Percentiles rank a stretch among this genome's conserved stretches.
phyloP scores from a whole-genome alignment of 1,140 invertebrate species.

The Battus philenor region DNA sequence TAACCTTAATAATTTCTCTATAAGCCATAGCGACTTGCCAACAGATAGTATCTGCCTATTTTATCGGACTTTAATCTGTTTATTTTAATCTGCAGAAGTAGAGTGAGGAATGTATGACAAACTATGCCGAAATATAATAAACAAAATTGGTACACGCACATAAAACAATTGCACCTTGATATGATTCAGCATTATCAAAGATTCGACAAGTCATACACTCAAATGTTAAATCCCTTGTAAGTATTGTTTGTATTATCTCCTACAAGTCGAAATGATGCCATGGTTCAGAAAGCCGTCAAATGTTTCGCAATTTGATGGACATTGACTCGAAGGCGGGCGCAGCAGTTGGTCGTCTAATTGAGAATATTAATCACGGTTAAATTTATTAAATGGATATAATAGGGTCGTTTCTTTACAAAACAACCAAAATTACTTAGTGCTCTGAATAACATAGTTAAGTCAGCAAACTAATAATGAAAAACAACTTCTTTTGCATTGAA shows the following conservation, averaged over 20 bases:
- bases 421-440: too few relatives aligned
- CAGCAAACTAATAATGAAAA: constrained; percentile 3
- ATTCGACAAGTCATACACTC: constrained; percentile 50
- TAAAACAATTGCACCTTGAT: constrained; percentile 33
- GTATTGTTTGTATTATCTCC: constrained; percentile 54
- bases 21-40: too few relatives aligned
- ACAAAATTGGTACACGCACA: constrained; percentile 3
- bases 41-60: too few relatives aligned
- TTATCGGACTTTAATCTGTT: too few relatives aligned
- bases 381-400: neutral
- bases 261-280: constrained; percentile 46
- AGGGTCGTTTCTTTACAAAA: too few relatives aligned
- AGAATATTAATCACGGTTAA: constrained; percentile 6
- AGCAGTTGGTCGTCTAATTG: constrained; percentile 11
- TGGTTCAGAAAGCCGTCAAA: constrained; percentile 52
- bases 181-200: constrained; percentile 35
- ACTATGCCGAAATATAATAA: too few relatives aligned
- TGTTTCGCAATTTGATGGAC: constrained; percentile 47
- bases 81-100: too few relatives aligned
- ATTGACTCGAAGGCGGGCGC: constrained; percentile 21
- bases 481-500: constrained; percentile 10
- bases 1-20: too few relatives aligned
- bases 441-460: too few relatives aligned
- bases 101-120: too few relatives aligned
- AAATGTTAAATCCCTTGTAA: constrained; percentile 53